phyloP scores from a whole-genome alignment of 2,113 vertebrate species.

The Scomber scombrus region DNA sequence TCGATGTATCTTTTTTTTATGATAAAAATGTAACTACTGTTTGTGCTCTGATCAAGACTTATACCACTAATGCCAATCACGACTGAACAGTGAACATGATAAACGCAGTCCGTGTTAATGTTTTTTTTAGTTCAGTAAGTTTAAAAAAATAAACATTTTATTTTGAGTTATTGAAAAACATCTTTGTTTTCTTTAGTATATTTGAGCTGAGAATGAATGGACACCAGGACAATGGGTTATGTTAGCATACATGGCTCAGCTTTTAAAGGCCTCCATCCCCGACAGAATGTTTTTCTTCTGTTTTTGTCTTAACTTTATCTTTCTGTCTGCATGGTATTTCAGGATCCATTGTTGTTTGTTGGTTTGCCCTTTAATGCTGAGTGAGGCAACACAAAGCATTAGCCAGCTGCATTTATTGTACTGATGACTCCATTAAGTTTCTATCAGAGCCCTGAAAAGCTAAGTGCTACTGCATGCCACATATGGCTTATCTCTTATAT shows the following conservation, averaged over 20 bases:
- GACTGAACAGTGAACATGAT: slow-evolving; percentile 27
- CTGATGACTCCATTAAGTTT: slow-evolving; percentile 18
- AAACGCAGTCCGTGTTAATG: not conserved
- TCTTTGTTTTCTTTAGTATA: not conserved
- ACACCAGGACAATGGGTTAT: slow-evolving; percentile 3
- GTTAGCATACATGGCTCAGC: slow-evolving; percentile 25
- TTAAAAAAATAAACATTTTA: not conserved
- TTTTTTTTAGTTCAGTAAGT: slow-evolving; percentile 36
- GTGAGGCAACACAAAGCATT: slow-evolving; percentile 7
- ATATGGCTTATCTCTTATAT: slow-evolving; percentile 14
- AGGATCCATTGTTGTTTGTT: slow-evolving; percentile 40
- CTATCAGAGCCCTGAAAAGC: slow-evolving; percentile 26
- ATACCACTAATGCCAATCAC: slow-evolving; percentile 66
- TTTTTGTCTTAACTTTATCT: slow-evolving; percentile 45
- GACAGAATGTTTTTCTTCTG: slow-evolving; percentile 10
- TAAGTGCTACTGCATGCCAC: slow-evolving; percentile 65
- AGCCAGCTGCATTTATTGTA: not conserved
- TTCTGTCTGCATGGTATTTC: slow-evolving; percentile 55
- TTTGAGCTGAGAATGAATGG: slow-evolving; percentile 27
- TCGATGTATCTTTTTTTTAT: slow-evolving; percentile 47
- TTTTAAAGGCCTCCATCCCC: slow-evolving; percentile 29
- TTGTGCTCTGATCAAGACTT: slow-evolving; percentile 25
- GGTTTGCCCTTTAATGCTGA: slow-evolving; percentile 52
- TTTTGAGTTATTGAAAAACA: slow-evolving; percentile 21
- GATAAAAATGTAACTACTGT: slow-evolving; percentile 38